phyloP scores from a whole-genome alignment of 1,140 invertebrate species.

The Bombus superbus region DNA sequence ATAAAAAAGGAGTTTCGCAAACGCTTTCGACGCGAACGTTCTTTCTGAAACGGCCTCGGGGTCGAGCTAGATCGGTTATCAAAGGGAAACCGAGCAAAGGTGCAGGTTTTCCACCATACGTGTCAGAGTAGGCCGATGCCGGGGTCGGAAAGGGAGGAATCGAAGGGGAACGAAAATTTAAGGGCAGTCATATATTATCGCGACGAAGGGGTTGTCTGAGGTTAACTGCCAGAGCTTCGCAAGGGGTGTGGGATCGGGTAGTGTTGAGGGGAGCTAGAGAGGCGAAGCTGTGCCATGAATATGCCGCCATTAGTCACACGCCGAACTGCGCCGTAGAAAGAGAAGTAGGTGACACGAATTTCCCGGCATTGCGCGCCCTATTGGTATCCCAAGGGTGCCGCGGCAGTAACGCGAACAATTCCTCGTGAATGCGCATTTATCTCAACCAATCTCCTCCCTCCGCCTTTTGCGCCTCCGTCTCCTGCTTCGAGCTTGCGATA shows the following conservation, averaged over 20 bases:
- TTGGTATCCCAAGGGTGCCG: conserved; percentile 63
- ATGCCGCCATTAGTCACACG: conserved; percentile 72
- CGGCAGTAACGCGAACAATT: conserved; percentile 68
- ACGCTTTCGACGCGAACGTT: neutral
- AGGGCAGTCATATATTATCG: conserved; percentile 70
- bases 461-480: neutral
- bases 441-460: conserved; percentile 36
- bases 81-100: neutral
- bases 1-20: neutral
- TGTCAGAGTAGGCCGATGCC: conserved; percentile 7
- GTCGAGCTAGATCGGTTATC: neutral
- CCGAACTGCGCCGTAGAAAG: conserved; percentile 68
- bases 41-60: no score
- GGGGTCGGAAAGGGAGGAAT: conserved; percentile 13
- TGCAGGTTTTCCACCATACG: conserved; percentile 38
- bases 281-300: conserved; percentile 66
- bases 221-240: conserved; percentile 72
- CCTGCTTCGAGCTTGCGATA: conserved; percentile 8
- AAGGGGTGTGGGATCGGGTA: conserved; percentile 47
- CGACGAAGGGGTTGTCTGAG: conserved; percentile 70
- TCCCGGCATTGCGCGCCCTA: conserved; percentile 68
- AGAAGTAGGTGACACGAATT: conserved; percentile 72
- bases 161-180: conserved; percentile 69
- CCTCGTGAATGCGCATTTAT: conserved; percentile 68
- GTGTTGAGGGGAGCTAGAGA: conserved; percentile 39